Conservation (phyloP, 2,113 vertebrate genomes). For the Phrynocephalus versicolor region DNA sequence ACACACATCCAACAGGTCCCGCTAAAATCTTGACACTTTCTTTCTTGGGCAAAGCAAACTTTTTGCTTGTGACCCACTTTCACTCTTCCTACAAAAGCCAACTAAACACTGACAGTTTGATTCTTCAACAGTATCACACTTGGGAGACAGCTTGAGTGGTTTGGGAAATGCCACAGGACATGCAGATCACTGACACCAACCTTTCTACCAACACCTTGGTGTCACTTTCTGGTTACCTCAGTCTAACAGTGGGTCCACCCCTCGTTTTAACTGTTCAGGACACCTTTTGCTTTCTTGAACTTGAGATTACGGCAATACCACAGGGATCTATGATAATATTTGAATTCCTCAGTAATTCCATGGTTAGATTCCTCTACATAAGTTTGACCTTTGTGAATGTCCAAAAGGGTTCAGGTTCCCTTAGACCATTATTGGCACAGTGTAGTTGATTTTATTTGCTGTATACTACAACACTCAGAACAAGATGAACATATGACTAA, state of each 20-base stretch:
- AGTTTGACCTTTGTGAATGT: not conserved
- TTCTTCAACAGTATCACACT: too few species aligned
- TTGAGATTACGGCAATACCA: not conserved
- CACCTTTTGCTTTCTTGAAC: not conserved
- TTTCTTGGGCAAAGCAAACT: too few species aligned
- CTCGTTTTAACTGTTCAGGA: not conserved
- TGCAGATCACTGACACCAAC: too few species aligned
- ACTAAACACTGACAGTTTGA: not conserved
- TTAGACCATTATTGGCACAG: too few species aligned
- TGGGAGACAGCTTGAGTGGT: too few species aligned
- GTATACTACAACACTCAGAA: not conserved
- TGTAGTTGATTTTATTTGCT: too few species aligned
- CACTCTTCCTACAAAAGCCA: not conserved
- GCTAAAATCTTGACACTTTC: too few species aligned
- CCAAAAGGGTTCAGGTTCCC: not conserved
- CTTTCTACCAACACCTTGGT: too few species aligned
- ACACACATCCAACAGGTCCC: too few species aligned
- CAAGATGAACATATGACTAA: not conserved
- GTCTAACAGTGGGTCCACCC: too few species aligned
- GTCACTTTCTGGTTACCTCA: too few species aligned
- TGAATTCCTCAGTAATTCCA: not conserved
- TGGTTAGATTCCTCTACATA: not conserved
- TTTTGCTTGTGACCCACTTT: not conserved
- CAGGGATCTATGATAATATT: not conserved
- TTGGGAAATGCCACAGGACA: too few species aligned